Conservation (phyloP, 2,888 invertebrate genomes). For the Philonicus albiceps region DNA sequence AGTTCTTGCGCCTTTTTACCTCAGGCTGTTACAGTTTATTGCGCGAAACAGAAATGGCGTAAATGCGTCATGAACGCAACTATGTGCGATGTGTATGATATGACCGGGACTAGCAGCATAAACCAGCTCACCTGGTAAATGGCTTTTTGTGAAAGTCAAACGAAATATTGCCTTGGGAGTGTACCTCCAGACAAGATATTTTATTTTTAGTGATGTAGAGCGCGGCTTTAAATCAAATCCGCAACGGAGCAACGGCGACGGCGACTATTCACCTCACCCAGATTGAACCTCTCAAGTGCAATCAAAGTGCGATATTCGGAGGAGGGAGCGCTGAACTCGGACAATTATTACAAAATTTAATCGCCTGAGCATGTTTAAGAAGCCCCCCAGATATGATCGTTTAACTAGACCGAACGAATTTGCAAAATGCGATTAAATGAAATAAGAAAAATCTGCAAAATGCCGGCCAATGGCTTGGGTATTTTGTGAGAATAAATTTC, state of each 20-base stretch:
- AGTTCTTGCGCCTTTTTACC: neutral
- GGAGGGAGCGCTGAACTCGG: neutral
- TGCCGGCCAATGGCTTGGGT: neutral
- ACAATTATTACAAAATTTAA: neutral
- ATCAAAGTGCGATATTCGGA: neutral
- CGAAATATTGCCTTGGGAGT: conserved; percentile 14
- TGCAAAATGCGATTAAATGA: neutral
- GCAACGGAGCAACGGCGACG: neutral
- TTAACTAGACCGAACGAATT: neutral
- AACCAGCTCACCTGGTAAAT: conserved; percentile 15
- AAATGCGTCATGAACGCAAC: neutral
- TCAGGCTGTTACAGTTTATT: neutral
- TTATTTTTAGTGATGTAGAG: conserved; percentile 8
- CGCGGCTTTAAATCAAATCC: neutral
- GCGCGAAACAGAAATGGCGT: neutral
- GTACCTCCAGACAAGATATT: neutral
- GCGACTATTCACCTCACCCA: neutral
- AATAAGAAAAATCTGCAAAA: neutral
- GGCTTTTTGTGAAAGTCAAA: conserved; percentile 21
- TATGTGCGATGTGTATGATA: neutral
- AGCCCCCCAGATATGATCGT: neutral
- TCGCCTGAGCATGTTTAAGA: neutral
- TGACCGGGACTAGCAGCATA: neutral
- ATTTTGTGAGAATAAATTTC: neutral
- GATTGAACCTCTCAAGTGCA: conserved; percentile 5